A percentile compares a stretch with the other conserved stretches of the same genome.
phyloP scores from a whole-genome alignment of 2,797 vertebrate genomes.

The Hydrophis major region DNA sequence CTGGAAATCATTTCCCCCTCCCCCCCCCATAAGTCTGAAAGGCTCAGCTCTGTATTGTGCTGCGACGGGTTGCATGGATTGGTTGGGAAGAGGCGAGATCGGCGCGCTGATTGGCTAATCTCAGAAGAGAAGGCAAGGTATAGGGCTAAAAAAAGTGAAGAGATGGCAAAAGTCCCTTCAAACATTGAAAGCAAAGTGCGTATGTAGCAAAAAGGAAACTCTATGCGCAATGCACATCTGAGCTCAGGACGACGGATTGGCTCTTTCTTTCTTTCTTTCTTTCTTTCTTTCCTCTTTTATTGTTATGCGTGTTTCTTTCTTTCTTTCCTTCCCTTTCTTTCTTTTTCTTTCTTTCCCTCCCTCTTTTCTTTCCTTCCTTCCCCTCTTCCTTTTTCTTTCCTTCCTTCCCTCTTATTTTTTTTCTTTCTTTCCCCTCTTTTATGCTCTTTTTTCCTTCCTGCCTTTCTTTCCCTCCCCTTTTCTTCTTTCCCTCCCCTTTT shows the following conservation, averaged over 20 bases:
- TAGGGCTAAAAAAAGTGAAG: not conserved
- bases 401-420: no score
- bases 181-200: not conserved
- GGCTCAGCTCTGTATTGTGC: not conserved
- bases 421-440: accelerated
- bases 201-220: not conserved
- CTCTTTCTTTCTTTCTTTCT: no score
- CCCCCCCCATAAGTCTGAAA: no score
- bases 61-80: not conserved
- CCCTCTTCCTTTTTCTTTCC: no score
- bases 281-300: no score
- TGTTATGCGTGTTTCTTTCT: no score
- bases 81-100: not conserved
- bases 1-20: not conserved
- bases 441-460: no score
- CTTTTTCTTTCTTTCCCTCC: no score
- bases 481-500: no score
- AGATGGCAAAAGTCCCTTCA: not conserved
- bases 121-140: accelerated
- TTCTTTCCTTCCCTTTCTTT: accelerated
- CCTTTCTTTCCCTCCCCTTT: no score
- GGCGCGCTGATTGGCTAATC: not conserved
- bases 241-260: accelerated
- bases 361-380: no score
- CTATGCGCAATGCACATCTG: not conserved